Conservation (phyloP, 2,113 vertebrate species). For the Pluvianellus socialis region DNA sequence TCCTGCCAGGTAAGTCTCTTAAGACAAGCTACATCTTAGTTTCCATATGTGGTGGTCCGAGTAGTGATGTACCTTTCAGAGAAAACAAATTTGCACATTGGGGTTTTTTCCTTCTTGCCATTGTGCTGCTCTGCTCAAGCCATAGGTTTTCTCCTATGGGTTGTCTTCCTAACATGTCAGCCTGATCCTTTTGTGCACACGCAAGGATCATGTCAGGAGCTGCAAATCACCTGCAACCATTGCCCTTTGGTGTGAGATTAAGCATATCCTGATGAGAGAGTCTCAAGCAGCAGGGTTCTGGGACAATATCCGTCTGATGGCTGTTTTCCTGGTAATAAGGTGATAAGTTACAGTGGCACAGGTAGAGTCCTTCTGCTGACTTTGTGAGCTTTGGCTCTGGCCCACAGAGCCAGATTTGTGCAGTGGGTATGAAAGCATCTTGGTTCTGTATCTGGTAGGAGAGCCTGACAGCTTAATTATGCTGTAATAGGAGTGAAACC, state of each 20-base stretch:
- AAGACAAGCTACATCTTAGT: background rate
- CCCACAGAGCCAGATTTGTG: background rate
- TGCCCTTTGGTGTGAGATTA: background rate
- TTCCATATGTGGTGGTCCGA: background rate
- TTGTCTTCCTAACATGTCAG: background rate
- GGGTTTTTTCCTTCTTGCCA: background rate
- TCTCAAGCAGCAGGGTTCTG: background rate
- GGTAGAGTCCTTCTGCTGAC: background rate
- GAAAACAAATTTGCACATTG: background rate
- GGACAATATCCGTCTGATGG: background rate
- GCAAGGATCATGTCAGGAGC: background rate
- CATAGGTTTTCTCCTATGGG: background rate
- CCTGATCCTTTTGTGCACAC: background rate
- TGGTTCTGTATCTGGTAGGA: background rate
- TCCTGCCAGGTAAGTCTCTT: background rate
- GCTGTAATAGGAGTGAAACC: background rate
- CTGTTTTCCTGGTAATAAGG: background rate
- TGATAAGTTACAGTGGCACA: background rate
- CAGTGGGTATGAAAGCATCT: background rate
- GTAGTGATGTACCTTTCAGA: background rate
- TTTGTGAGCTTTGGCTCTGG: background rate
- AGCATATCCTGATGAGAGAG: background rate
- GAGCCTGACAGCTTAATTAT: background rate
- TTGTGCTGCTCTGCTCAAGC: background rate
- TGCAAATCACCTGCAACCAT: background rate